Conservation (phyloP, 2,113 vertebrate genomes). For the Cyphomyrus plagiostoma region DNA sequence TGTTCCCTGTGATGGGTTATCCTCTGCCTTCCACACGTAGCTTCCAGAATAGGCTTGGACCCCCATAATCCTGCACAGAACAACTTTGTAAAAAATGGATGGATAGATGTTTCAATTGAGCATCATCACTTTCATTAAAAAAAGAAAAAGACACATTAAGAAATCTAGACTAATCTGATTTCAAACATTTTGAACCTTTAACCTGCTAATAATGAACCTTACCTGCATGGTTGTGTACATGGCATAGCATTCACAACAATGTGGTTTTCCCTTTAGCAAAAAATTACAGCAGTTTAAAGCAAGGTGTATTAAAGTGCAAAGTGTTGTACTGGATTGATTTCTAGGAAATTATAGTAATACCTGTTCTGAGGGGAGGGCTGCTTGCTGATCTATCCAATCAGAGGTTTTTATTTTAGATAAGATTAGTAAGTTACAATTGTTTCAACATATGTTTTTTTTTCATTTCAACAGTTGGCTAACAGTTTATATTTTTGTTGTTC, state of each 20-base stretch:
- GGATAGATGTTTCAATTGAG: too few species aligned
- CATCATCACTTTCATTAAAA: background rate
- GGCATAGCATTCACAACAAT: background rate
- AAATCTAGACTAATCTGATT: background rate
- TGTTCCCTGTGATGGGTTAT: too few species aligned
- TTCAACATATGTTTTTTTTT: background rate
- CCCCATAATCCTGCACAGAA: too few species aligned
- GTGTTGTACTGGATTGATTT: background rate
- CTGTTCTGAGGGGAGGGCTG: background rate
- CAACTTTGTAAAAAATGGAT: too few species aligned
- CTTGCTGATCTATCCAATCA: background rate
- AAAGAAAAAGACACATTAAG: background rate
- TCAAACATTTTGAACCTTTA: background rate
- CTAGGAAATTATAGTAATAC: background rate
- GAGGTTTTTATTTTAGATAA: background rate
- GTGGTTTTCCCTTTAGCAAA: background rate
- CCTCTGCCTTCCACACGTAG: too few species aligned
- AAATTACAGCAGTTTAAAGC: background rate
- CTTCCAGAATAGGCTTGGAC: too few species aligned
- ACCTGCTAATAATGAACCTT: background rate
- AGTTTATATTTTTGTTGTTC: background rate
- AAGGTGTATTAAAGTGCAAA: background rate
- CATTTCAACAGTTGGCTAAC: background rate
- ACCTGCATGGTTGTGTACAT: background rate
- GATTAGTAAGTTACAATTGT: background rate